Conservation (phyloP, 2,113 vertebrate species). For the Nothobranchius furzeri region DNA sequence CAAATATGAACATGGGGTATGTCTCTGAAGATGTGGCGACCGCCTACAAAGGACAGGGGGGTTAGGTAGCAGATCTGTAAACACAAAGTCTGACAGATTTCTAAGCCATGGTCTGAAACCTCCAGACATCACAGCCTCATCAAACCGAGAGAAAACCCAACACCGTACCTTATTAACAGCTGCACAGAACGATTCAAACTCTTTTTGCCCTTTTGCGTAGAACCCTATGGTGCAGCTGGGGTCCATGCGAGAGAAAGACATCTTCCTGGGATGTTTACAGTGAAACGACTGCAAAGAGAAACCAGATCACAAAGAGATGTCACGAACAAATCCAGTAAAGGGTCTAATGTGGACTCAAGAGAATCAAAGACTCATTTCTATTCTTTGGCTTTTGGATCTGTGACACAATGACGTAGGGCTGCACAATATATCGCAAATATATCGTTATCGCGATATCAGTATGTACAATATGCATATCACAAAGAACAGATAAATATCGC, state of each 20-base stretch:
- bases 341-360: no score
- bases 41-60: constrained; percentile 67
- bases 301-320: not conserved
- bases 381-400: no score
- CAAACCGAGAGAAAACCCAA: no score
- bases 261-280: constrained; percentile 86
- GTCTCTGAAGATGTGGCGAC: constrained; percentile 79
- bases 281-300: constrained; percentile 84
- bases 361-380: no score
- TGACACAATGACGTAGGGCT: no score
- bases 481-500: no score
- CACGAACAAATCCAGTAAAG: no score
- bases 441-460: no score
- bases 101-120: not conserved
- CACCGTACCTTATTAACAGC: constrained; percentile 77
- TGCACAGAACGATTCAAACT: constrained; percentile 81
- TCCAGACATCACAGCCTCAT: not conserved
- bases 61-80: not conserved
- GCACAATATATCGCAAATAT: no score
- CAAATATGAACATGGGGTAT: constrained; percentile 89
- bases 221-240: constrained; percentile 92
- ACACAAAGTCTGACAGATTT: not conserved
- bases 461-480: no score
- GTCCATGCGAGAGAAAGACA: constrained; percentile 88
- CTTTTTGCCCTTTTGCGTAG: constrained; percentile 80